Conservation (phyloP, 2,888 invertebrate genomes). For the Leptura quadrifasciata region DNA sequence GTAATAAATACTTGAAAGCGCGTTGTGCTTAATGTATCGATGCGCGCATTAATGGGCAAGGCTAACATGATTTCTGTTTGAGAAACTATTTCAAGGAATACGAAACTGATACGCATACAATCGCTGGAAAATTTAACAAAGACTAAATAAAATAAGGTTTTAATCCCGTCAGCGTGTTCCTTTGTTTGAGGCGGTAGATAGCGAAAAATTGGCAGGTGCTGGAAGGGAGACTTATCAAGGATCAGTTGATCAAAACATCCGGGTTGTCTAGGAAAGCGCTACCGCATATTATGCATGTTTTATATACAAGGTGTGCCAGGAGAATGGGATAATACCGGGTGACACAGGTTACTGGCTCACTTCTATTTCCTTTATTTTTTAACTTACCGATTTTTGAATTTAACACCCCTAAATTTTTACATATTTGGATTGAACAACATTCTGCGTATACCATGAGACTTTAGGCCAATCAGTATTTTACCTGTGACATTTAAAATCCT, state of each 20-base stretch:
- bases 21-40: not conserved
- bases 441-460: too few relatives aligned
- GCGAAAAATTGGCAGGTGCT: not conserved
- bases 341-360: too few relatives aligned
- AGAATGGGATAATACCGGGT: too few relatives aligned
- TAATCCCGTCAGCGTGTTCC: not conserved
- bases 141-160: not conserved
- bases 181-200: not conserved
- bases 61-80: not conserved
- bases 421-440: too few relatives aligned
- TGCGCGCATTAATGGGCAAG: not conserved
- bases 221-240: not conserved
- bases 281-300: too few relatives aligned
- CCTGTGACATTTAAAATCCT: too few relatives aligned
- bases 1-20: constrained; percentile 21
- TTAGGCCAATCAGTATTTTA: too few relatives aligned
- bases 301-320: too few relatives aligned
- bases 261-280: not conserved
- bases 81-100: not conserved
- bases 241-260: not conserved
- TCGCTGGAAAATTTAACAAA: constrained; percentile 3
- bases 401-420: too few relatives aligned
- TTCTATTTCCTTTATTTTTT: too few relatives aligned
- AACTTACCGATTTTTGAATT: too few relatives aligned
- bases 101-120: not conserved